Evolutionary conservation across 2,797 vertebrate species (phyloP).

Genomic region (Enteromius treurensis): DNA sequence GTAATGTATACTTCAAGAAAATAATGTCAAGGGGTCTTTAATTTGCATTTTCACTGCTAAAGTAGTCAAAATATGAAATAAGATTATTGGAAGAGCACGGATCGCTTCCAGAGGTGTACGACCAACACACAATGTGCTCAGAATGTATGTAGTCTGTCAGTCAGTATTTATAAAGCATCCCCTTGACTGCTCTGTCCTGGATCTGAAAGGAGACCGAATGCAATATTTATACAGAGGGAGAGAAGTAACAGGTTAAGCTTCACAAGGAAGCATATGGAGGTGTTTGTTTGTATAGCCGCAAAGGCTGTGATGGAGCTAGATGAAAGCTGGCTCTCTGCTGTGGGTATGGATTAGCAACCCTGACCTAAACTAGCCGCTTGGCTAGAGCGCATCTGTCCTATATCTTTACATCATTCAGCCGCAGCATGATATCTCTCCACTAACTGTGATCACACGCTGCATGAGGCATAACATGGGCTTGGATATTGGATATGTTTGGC

Average conservation of each 20-base stretch:
- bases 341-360: slow-evolving; percentile 38
- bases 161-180: slow-evolving; percentile 77
- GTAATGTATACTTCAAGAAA: background rate
- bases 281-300: slow-evolving; percentile 64
- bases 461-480: slow-evolving; percentile 5
- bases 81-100: slow-evolving; percentile 14
- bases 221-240: slow-evolving; percentile 74
- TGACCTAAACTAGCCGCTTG: slow-evolving; percentile 41
- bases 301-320: slow-evolving; percentile 58
- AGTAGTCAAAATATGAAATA: background rate
- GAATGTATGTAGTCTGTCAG: slow-evolving; percentile 75
- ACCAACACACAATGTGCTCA: slow-evolving; percentile 67
- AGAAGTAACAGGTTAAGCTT: slow-evolving; percentile 62
- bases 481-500: background rate
- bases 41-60: background rate
- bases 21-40: background rate
- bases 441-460: background rate
- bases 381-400: slow-evolving; percentile 20
- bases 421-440: slow-evolving; percentile 30
- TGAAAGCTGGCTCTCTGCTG: slow-evolving; percentile 55
- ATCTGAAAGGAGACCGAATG: slow-evolving; percentile 72
- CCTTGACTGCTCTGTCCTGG: slow-evolving; percentile 72
- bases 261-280: slow-evolving; percentile 55
- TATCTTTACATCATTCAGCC: slow-evolving; percentile 47
- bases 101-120: slow-evolving; percentile 33